Base-by-base conservation (phyloP, 2,888 invertebrate species). In the Ethmia dodecea region DNA sequence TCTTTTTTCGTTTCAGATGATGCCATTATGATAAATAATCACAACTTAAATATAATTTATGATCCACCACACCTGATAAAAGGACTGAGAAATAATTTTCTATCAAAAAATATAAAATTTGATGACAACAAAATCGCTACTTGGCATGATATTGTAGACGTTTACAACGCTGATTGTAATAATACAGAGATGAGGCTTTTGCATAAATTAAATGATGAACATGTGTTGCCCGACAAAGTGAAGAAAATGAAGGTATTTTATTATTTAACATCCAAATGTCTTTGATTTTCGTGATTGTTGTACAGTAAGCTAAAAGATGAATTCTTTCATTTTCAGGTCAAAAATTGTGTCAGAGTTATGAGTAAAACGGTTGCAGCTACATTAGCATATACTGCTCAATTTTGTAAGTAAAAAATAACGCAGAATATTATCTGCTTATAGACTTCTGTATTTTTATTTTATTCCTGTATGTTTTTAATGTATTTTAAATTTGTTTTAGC, bases 41-140 rank as follows among this genome's bases (percentile, higher is more conserved):
- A 26, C 12, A 31, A 12, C 6, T 16, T 43, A 9, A 37, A 15
- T 34, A 28, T 44, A 1, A 31, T 41, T 11, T 39, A 33, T 28
- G 44, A 47, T 16, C 44, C 47, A 33, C 33, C 38, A 2, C 43
- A 47, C 15, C 10, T 47, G 5, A 33, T 47, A 16, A 47, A 45
- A 28, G 42, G 47, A 1, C 4, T 44, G 1, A 26, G 47, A 20
- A 47, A 47, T 31, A 44, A 42, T 31, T 44, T 44, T 24, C 11
- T 42, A 6, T 31, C 35, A 2, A 42, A 44, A 34, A 20, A 42
- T 31, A 31, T 44, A 2, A 10, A 10, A 6, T 33, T 28, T 9
- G 11, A 38, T 3, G 31, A 24, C 8, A n/a, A n/a, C n/a, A 35
- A 46, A 38, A 26, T 20, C 5, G 11, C 28, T 0, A 43, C 34